Evolutionary conservation across 2,888 invertebrate species (phyloP).

Genomic region (Punctoribates punctum): DNA sequence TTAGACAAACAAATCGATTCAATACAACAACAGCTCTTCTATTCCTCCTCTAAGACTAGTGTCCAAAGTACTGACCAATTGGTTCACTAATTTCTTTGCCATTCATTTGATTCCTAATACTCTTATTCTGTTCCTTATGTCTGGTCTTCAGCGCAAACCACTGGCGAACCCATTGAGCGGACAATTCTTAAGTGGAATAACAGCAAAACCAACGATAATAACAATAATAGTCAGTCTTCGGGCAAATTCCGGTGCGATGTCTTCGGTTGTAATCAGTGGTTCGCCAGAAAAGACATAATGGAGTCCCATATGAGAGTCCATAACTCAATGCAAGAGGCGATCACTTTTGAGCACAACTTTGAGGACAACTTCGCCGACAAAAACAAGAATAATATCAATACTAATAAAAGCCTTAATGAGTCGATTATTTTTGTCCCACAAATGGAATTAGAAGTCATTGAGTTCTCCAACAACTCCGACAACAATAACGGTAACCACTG

Average conservation of each 20-base stretch:
- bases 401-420: too few species aligned
- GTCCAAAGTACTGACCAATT: not conserved
- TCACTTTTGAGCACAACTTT: not conserved
- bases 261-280: constrained; percentile 24
- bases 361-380: not conserved
- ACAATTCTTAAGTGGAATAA: not conserved
- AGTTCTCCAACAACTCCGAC: not conserved
- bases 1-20: constrained; percentile 36
- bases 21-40: constrained; percentile 1
- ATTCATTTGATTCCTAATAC: too few species aligned
- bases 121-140: too few species aligned
- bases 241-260: constrained; percentile 35
- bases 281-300: constrained; percentile 3
- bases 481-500: not conserved
- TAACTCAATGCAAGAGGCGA: constrained; percentile 12
- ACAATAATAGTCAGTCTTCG: not conserved
- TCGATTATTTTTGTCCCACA: constrained; percentile 33
- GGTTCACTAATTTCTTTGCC: not conserved
- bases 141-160: not conserved
- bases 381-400: constrained; percentile 6
- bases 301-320: constrained; percentile 10
- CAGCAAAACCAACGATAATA: not conserved
- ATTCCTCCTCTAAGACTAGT: not conserved
- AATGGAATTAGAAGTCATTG: constrained; percentile 40
- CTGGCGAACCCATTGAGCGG: not conserved